phyloP scores from a whole-genome alignment of 2,797 vertebrate species.

The Artibeus jamaicensis region DNA sequence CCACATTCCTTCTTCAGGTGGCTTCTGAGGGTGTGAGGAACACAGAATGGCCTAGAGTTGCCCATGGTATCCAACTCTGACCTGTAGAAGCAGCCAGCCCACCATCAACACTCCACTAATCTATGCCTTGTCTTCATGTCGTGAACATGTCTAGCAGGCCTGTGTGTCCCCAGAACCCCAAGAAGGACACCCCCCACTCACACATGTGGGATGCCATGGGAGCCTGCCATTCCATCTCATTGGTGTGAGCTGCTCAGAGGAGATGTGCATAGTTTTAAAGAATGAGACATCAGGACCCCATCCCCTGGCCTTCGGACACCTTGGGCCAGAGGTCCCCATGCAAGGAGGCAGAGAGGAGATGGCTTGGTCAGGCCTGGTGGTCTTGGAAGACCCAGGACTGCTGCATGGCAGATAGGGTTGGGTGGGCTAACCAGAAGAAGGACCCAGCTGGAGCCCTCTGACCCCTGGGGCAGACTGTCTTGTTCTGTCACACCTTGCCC shows the following conservation, averaged over 20 bases:
- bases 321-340: background rate
- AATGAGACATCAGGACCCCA: background rate
- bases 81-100: background rate
- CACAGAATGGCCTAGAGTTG: fast-evolving
- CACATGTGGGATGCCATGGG: background rate
- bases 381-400: background rate
- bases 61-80: too few species aligned
- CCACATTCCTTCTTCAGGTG: fast-evolving
- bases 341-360: too few species aligned
- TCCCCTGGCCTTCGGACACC: too few species aligned
- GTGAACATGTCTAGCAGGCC: background rate
- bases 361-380: background rate
- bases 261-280: background rate
- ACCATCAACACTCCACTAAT: fast-evolving
- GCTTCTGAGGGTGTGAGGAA: fast-evolving
- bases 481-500: too few species aligned
- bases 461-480: background rate
- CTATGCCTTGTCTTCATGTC: background rate
- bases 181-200: fast-evolving
- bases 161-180: background rate
- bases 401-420: too few species aligned
- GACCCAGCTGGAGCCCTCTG: too few species aligned
- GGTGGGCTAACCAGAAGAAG: background rate
- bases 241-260: background rate
- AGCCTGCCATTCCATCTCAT: background rate